phyloP scores from a whole-genome alignment of 2,888 invertebrate genomes.

The Tuberolachnus salignus region DNA sequence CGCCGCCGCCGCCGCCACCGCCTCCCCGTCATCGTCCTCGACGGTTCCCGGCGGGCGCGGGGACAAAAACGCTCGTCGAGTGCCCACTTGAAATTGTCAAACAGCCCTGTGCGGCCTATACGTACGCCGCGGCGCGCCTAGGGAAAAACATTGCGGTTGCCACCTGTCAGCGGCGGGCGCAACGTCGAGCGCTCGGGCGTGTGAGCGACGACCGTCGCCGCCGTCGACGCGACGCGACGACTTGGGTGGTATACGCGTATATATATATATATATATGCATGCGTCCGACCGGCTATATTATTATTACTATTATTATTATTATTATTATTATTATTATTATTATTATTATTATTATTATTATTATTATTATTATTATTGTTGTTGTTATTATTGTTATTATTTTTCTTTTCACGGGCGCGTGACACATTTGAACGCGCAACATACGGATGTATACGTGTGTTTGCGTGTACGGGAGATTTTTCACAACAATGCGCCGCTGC shows the following conservation, averaged over 20 bases:
- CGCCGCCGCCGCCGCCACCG: not conserved
- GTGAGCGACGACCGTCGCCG: not conserved
- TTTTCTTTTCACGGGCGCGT: slow-evolving; percentile 38
- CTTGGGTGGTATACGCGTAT: slow-evolving; percentile 44
- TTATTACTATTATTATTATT: slow-evolving; percentile 22
- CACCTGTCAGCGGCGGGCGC: slow-evolving; percentile 50
- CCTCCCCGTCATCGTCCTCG: not conserved
- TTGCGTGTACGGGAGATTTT: not conserved
- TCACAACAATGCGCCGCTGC: slow-evolving; percentile 11
- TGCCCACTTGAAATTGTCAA: slow-evolving; percentile 53
- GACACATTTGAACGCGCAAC: slow-evolving; percentile 13
- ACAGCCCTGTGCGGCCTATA: slow-evolving; percentile 33
- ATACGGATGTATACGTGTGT: not conserved
- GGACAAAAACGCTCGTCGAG: slow-evolving; percentile 30
- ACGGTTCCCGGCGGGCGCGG: not conserved
- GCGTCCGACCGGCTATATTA: not conserved
- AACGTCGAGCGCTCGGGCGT: slow-evolving; percentile 3
- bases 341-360: slow-evolving; percentile 20
- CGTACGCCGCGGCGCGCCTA: not conserved
- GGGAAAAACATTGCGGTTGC: slow-evolving; percentile 56
- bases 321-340: slow-evolving; percentile 32
- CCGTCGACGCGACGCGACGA: no score
- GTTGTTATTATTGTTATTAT: slow-evolving; percentile 27
- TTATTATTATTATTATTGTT: slow-evolving; percentile 21
- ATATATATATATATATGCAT: not conserved